Evolutionary conservation across 1,140 invertebrate species (phyloP).

Genomic region (Eufriesea mexicana): DNA sequence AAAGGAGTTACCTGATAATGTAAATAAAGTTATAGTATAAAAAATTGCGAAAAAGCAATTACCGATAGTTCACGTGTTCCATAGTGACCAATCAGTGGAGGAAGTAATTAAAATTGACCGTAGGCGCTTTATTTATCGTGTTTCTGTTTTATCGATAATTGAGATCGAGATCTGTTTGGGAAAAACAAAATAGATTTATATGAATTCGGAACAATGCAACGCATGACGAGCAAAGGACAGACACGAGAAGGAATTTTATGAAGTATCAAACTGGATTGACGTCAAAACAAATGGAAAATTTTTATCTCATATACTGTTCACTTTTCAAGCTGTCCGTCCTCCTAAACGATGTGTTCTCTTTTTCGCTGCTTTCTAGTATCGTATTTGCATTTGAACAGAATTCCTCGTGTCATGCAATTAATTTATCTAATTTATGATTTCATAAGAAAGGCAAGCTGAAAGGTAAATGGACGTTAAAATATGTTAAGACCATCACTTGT

Average conservation of each 20-base stretch:
- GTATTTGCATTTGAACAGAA: too few species aligned
- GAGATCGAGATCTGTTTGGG: background rate
- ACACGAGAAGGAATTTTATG: background rate
- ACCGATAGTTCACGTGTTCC: background rate
- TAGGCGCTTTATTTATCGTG: background rate
- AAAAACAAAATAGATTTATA: background rate
- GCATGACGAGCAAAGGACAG: background rate
- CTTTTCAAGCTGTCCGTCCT: background rate
- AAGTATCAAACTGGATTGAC: conserved; percentile 14
- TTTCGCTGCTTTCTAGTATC: too few species aligned
- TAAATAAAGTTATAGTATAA: too few species aligned
- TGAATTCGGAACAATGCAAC: background rate
- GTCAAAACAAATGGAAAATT: conserved; percentile 9
- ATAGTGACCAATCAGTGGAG: background rate
- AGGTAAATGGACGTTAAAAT: too few species aligned
- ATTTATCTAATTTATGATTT: background rate
- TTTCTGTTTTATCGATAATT: background rate
- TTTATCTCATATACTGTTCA: background rate
- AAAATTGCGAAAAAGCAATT: background rate
- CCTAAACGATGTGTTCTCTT: background rate
- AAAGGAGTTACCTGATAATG: too few species aligned
- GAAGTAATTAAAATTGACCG: conserved; percentile 1
- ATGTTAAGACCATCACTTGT: too few species aligned
- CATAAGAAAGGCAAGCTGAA: background rate
- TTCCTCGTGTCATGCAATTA: background rate